phyloP scores from a whole-genome alignment of 2,888 invertebrate species.

The Trachelus tabidus region DNA sequence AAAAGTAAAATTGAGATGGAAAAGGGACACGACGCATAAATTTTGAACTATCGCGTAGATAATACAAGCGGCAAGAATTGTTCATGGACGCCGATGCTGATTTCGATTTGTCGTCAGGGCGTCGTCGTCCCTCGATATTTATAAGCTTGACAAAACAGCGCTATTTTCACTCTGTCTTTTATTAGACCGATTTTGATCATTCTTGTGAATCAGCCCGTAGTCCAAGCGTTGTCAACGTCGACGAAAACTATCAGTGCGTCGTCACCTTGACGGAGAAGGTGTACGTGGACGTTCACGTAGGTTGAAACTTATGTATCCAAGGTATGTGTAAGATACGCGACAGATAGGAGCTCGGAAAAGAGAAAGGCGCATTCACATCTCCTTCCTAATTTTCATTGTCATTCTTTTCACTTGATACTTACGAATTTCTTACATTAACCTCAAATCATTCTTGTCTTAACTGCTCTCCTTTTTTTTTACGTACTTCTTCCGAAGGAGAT shows the following conservation, averaged over 20 bases:
- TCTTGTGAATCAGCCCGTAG: background rate
- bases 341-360: background rate
- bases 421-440: too few relatives aligned
- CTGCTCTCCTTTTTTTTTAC: background rate
- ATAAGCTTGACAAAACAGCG: constrained; percentile 10
- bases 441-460: too few relatives aligned
- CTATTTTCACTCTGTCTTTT: constrained; percentile 17
- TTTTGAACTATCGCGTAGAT: background rate
- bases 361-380: background rate
- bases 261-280: background rate
- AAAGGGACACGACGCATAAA: background rate
- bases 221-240: background rate
- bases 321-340: background rate
- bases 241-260: background rate
- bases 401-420: too few relatives aligned
- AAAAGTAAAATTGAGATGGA: background rate
- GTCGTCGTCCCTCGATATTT: constrained; percentile 10
- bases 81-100: background rate
- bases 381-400: too few relatives aligned
- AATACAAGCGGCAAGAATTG: background rate
- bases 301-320: background rate
- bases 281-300: background rate
- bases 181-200: constrained; percentile 9
- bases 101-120: background rate
- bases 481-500: background rate